These are phyloP conservation scores for Dolichallabes microphthalmus DNA, from an alignment of 2,113 vertebrate genomes.

Conservation along the genomic window DNA sequence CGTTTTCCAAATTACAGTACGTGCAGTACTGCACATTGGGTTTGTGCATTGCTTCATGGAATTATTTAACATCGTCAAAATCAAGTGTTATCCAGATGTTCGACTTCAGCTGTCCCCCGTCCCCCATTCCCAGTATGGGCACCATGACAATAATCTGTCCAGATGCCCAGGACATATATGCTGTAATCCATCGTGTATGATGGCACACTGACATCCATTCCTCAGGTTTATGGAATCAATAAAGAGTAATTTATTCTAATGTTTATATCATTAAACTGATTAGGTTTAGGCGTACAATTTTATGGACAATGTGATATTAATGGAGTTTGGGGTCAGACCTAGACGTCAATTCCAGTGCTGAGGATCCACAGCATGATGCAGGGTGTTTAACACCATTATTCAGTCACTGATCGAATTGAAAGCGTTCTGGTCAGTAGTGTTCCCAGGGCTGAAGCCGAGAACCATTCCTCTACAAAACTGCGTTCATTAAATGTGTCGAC, in stretches of 20 bases:
- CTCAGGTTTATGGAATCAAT: neutral
- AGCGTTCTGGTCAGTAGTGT: neutral
- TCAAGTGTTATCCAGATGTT: neutral
- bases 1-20: neutral
- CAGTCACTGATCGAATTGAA: neutral
- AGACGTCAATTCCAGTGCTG: neutral
- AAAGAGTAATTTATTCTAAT: neutral
- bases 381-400: neutral
- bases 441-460: neutral
- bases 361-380: neutral
- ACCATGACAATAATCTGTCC: neutral
- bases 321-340: neutral
- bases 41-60: neutral
- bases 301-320: neutral
- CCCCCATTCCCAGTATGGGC: neutral
- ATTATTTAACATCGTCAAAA: neutral
- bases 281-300: neutral
- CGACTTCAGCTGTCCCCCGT: neutral
- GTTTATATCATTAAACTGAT: neutral
- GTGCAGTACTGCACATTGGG: neutral
- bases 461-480: neutral
- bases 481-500: neutral
- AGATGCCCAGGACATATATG: neutral
- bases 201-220: neutral
- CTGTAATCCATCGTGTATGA: slow-evolving; percentile 15